Conservation (phyloP, 1,140 invertebrate species). For the Bombyx mandarina region DNA sequence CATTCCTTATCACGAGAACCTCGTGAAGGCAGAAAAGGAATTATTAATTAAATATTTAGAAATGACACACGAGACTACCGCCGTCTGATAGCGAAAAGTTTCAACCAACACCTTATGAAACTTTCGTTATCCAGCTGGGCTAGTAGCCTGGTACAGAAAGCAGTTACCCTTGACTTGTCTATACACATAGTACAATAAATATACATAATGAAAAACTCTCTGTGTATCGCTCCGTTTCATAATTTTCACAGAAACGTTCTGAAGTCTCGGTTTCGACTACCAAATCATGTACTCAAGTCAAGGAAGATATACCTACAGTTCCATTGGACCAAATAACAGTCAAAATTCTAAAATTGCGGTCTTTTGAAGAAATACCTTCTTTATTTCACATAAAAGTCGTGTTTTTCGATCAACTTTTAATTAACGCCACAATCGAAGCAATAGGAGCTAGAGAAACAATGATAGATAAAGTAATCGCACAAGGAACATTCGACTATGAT, state of each 20-base stretch:
- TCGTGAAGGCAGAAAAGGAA: too few relatives aligned
- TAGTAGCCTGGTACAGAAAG: too few relatives aligned
- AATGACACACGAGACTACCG: too few relatives aligned
- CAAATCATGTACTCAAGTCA: slow-evolving; percentile 16
- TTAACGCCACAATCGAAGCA: slow-evolving; percentile 30
- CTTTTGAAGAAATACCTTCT: slow-evolving; percentile 25
- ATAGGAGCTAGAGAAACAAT: slow-evolving; percentile 16
- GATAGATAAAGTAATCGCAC: slow-evolving; percentile 15
- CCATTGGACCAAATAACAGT: slow-evolving; percentile 31
- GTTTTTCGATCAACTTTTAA: slow-evolving; percentile 37
- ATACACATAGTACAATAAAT: too few relatives aligned
- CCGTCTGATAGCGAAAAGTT: too few relatives aligned
- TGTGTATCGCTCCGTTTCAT: too few relatives aligned
- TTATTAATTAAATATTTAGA: too few relatives aligned
- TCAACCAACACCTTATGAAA: too few relatives aligned
- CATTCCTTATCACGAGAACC: too few relatives aligned
- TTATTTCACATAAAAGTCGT: slow-evolving; percentile 31
- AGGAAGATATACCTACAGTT: slow-evolving; percentile 21
- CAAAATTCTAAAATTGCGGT: slow-evolving; percentile 26
- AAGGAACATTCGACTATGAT: slow-evolving; percentile 40
- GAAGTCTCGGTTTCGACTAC: slow-evolving; percentile 16
- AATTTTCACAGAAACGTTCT: slow-evolving; percentile 13
- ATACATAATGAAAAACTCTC: too few relatives aligned
- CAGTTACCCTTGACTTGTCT: too few relatives aligned
- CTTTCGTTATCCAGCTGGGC: too few relatives aligned